Conservation (phyloP, 2,888 invertebrate genomes). For the Caenorhabditis panamensis region DNA sequence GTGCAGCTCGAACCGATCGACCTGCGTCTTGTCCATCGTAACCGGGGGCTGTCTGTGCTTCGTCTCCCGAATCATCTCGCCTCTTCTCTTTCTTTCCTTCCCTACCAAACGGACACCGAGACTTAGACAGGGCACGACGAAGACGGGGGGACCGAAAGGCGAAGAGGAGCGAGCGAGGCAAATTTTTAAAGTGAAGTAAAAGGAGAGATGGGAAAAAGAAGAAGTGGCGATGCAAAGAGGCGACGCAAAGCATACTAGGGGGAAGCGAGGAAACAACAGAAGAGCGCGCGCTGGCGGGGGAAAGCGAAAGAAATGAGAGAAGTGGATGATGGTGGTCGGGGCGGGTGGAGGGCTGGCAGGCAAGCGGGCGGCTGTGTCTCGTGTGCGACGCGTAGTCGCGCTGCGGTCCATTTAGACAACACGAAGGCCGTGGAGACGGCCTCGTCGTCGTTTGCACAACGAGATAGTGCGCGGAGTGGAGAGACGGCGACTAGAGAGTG, state of each 20-base stretch:
- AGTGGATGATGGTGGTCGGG: slow-evolving; percentile 28
- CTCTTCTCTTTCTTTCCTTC: too few species aligned
- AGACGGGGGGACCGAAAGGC: not conserved
- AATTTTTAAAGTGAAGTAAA: slow-evolving; percentile 10
- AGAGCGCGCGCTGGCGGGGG: not conserved
- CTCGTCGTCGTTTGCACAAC: too few species aligned
- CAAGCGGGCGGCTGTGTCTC: slow-evolving; percentile 23
- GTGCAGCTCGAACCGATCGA: too few species aligned
- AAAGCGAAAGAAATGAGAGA: slow-evolving; percentile 19
- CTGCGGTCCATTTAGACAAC: slow-evolving; percentile 28
- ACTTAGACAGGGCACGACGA: not conserved
- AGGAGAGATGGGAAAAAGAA: slow-evolving; percentile 19
- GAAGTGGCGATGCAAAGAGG: slow-evolving; percentile 17
- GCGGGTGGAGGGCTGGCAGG: slow-evolving; percentile 37
- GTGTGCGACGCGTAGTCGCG: slow-evolving; percentile 39
- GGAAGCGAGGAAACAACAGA: slow-evolving; percentile 28
- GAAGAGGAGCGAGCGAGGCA: not conserved
- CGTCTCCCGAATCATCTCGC: too few species aligned
- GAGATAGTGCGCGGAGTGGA: slow-evolving; percentile 8
- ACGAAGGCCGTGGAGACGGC: slow-evolving; percentile 8
- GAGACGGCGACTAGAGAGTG: slow-evolving; percentile 11
- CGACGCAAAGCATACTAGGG: too few species aligned
- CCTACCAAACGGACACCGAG: too few species aligned
- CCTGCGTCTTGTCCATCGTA: too few species aligned
- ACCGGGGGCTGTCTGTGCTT: too few species aligned